Evolutionary conservation across 2,797 vertebrate genomes (phyloP), one percentile per base, ranked within the genome.

Genomic region (Vipera latastei): DNA sequence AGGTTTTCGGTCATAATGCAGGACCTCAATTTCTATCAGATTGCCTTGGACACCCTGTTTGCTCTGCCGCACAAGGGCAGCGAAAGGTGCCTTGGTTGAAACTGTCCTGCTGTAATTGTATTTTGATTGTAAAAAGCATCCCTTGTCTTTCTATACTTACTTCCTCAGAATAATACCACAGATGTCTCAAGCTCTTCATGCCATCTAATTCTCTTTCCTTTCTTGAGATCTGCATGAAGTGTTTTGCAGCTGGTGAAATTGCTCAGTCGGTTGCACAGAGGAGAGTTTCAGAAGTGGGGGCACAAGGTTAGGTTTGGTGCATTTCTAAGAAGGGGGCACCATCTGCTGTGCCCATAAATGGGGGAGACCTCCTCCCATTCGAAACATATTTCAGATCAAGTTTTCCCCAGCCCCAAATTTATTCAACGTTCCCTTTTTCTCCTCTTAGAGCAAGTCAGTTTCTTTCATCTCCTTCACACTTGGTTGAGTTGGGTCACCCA

Each of bases 401-500:
- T 2, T 38, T 4, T 1, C 2, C 32, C 6, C 2, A 73, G 16
- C 6, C 6, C 13, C 69, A 73, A 18, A 73, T 73, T 7, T 38
- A 14, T 38, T 1, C 69, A 18, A 38, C 6, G 1, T 20, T 0
- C 16, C 69, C 18, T 73, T 1, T 1, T 6, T 73, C 25, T 25
- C 3, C 63, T 38, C 16, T 73, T 3, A 73, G 6, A 73, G 65
- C 14, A 8, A 0, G 5, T 0, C 0, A 2, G 12, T 3, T 38
- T 6, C 65, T 8, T 73, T 7, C 3, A 18, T 38, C 2, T 16
- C 69, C 69, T 18, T 73, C 16, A 73, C 2, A 0, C 32, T 38
- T 38, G n/a, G 2, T 16, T 69, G 65, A 32, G 5, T 16, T 6
- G 12, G 0, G n/a, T 6, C 5, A n/a, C 5, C 63, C 32, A 14